Percentiles rank a stretch among this genome's conserved stretches.
Conservation (phyloP, 92 coral and sea anemone genomes). For the Montipora capitata region DNA sequence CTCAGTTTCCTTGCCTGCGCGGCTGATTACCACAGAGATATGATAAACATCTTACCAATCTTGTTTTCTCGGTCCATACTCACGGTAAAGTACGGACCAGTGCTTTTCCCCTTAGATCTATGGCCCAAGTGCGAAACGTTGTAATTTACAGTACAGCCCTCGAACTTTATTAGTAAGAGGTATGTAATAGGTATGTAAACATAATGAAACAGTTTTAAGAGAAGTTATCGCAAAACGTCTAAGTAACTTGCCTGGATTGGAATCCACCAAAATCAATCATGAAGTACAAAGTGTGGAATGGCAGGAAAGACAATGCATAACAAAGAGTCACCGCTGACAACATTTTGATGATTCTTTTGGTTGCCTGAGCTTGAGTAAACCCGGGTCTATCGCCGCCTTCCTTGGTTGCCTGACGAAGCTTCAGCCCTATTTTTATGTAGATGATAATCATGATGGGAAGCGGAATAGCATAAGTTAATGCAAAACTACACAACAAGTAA, state of each 20-base stretch:
- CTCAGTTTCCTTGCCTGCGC: too few species aligned
- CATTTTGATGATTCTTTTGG: slow-evolving; percentile 90
- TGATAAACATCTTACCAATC: too few species aligned
- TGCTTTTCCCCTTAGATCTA: neutral
- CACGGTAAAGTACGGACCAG: too few species aligned
- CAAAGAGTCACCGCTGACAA: slow-evolving; percentile 92
- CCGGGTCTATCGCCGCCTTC: slow-evolving; percentile 99
- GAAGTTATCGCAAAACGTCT: too few species aligned
- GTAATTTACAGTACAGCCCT: too few species aligned
- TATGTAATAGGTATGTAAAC: too few species aligned
- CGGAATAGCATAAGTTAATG: slow-evolving; percentile 95
- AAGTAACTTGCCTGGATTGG: slow-evolving; percentile 49
- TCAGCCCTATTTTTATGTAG: slow-evolving; percentile 88
- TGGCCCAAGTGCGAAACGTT: neutral
- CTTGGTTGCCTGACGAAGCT: slow-evolving; percentile 87
- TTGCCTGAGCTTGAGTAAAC: slow-evolving; percentile 91
- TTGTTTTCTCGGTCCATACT: too few species aligned
- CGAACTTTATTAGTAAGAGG: too few species aligned
- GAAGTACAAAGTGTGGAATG: slow-evolving; percentile 82
- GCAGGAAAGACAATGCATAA: slow-evolving; percentile 93
- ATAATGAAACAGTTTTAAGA: too few species aligned
- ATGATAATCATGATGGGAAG: slow-evolving; percentile 87
- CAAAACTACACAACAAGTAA: slow-evolving; percentile 78
- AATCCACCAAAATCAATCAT: slow-evolving; percentile 76
- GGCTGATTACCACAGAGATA: too few species aligned